These are phyloP conservation scores for Parapristionchus giblindavisi DNA, from an alignment of 2,888 invertebrate species.

Conservation along the genomic window DNA sequence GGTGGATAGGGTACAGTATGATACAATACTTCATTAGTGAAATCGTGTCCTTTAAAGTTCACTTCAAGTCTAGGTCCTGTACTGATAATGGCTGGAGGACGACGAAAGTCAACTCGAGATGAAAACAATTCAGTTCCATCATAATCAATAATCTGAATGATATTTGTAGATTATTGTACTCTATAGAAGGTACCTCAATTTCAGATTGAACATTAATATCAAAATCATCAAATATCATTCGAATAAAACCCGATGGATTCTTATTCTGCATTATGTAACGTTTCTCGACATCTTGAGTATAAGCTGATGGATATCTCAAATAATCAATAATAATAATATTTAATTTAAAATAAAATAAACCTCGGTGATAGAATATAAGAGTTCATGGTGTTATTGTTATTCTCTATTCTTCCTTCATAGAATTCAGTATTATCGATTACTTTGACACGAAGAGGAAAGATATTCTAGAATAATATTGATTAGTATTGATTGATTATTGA, in stretches of 20 bases:
- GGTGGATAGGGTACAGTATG: neutral
- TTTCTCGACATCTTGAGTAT: conserved; percentile 24
- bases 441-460: conserved; percentile 13
- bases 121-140: conserved; percentile 45
- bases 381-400: neutral
- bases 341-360: neutral
- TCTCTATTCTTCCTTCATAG: neutral
- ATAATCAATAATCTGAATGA: conserved; percentile 46
- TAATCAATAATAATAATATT: neutral
- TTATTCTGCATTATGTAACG: neutral
- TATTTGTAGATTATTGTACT: too few relatives aligned
- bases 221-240: conserved; percentile 26
- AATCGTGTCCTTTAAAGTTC: conserved; percentile 45
- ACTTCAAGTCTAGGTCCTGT: conserved; percentile 44
- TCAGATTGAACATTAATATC: conserved; percentile 18
- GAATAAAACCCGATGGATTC: conserved; percentile 1
- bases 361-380: conserved; percentile 12
- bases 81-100: conserved; percentile 53
- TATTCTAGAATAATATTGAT: neutral
- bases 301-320: conserved; percentile 13
- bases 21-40: conserved; percentile 39
- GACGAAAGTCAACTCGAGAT: conserved; percentile 42
- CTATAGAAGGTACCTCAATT: neutral
- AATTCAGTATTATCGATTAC: conserved; percentile 7
- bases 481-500: neutral